phyloP scores from a whole-genome alignment of 1,140 invertebrate genomes.

The Euborellia annulipes region DNA sequence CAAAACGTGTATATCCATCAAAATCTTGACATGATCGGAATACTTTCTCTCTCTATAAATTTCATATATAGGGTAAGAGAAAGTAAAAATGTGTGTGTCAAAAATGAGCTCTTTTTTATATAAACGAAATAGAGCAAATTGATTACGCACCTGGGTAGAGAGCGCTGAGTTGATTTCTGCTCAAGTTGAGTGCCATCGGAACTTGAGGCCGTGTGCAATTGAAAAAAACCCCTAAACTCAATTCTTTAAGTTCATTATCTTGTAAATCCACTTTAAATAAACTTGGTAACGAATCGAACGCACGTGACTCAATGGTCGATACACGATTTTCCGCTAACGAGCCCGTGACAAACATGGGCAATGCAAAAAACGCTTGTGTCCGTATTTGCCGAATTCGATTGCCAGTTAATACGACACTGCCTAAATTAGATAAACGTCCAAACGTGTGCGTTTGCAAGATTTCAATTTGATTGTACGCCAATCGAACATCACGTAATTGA shows the following conservation, averaged over 20 bases:
- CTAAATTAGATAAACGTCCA: slow-evolving; percentile 39
- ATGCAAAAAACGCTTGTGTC: slow-evolving; percentile 40
- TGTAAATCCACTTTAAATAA: slow-evolving; percentile 54
- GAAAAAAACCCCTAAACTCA: slow-evolving; percentile 46
- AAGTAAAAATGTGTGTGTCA: too few relatives aligned
- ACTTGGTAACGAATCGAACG: slow-evolving; percentile 50
- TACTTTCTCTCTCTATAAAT: too few relatives aligned
- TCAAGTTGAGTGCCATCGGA: slow-evolving; percentile 48
- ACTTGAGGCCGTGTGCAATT: slow-evolving; percentile 42
- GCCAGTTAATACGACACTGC: slow-evolving; percentile 51
- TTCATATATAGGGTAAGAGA: too few relatives aligned
- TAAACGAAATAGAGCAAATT: too few relatives aligned
- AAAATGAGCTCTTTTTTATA: too few relatives aligned
- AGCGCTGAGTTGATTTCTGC: slow-evolving; percentile 44
- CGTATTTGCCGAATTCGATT: slow-evolving; percentile 46
- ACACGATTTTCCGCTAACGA: slow-evolving; percentile 51
- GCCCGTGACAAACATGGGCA: slow-evolving; percentile 49
- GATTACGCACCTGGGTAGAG: slow-evolving; percentile 36
- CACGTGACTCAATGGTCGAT: slow-evolving; percentile 37
- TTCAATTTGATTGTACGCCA: slow-evolving; percentile 56
- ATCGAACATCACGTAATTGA: slow-evolving; percentile 56
- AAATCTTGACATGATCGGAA: too few relatives aligned
- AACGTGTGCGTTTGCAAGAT: slow-evolving; percentile 45
- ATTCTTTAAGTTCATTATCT: slow-evolving; percentile 45
- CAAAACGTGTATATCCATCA: too few relatives aligned